phyloP scores from a whole-genome alignment of 2,888 invertebrate genomes.

The Acrocyrtus sp. region DNA sequence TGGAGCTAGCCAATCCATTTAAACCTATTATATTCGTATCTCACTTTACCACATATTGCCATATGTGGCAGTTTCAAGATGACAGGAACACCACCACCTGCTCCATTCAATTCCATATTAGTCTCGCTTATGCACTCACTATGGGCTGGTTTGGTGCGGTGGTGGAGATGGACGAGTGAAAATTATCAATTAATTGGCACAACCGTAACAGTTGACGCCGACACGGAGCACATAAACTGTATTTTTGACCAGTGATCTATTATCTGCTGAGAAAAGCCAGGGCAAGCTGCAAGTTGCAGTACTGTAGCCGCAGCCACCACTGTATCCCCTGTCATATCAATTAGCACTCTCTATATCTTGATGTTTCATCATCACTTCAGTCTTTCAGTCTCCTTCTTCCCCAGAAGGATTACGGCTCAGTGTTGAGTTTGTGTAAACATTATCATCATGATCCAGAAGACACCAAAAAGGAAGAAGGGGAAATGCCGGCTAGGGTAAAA shows the following conservation, averaged over 20 bases:
- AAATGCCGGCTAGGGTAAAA: too few species aligned
- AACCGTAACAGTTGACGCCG: too few species aligned
- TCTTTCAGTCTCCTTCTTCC: not conserved
- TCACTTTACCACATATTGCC: constrained; percentile 17
- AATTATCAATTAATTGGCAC: constrained; percentile 17
- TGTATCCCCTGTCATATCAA: constrained; percentile 27
- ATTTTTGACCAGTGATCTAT: constrained; percentile 18
- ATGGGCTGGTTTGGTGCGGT: too few species aligned
- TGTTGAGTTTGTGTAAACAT: constrained; percentile 26
- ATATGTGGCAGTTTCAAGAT: constrained; percentile 34
- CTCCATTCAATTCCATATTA: constrained; percentile 7
- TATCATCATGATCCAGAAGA: constrained; percentile 10
- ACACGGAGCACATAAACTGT: constrained; percentile 2
- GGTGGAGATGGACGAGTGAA: constrained; percentile 5
- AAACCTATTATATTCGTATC: too few species aligned
- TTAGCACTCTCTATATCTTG: constrained; percentile 33
- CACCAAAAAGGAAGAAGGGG: not conserved
- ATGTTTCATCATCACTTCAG: constrained; percentile 12
- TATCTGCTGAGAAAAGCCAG: too few species aligned
- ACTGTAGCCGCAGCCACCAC: too few species aligned
- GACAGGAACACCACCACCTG: constrained; percentile 2
- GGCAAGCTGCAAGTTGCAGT: too few species aligned
- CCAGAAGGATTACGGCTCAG: not conserved
- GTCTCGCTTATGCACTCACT: not conserved
- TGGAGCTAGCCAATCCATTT: too few species aligned